Evolutionary conservation across 2,113 vertebrate genomes (phyloP), one percentile per base, ranked within the genome.

Genomic region (Tricholaema leucomelas): DNA sequence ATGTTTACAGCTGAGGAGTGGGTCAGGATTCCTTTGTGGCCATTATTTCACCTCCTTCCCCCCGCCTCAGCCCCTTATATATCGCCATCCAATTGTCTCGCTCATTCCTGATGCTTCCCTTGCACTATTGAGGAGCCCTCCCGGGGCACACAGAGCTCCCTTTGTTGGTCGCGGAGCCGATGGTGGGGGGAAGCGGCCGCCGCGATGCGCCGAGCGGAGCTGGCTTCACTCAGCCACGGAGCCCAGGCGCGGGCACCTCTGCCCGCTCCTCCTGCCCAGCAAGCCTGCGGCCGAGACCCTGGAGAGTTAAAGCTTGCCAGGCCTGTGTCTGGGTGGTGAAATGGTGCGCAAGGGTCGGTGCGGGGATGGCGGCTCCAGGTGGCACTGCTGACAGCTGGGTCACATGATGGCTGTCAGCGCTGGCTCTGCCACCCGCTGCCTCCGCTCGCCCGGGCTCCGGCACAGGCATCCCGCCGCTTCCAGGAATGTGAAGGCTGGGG

Each of bases 371-470:
- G 85, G 92, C 92, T 77, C 59, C 95, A 93, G 95, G 94, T 97
- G 96, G 91, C 95, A 71, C 35, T 30, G 91, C 81, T 97, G 96
- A 91, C 91, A 63, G 84, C 65, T 44, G 72, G 55, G 90, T 97
- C 93, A 96, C 95, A 80, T 96, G 92, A 92, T 96, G 81, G 85
- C 85, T 90, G 70, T 67, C 95, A 69, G 76, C 88, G 58, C 77
- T 89, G 84, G 71, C 88, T 85, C 93, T 96, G 67, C 80, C 71
- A 87, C 61, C 95, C 83, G 24, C 88, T 84, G 79, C 84, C 83
- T 72, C 85, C 94, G 46, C 79, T 70, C 65, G 33, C 94, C 81
- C 64, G 55, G 76, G 59, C 69, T 90, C 81, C 73, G 61, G 89
- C 86, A 4, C 9, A 65, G n/a, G 83, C 87, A 91, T 94, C 91